Conservation (phyloP, 2,113 vertebrate genomes). For the Speoplatyrhinus poulsoni region DNA sequence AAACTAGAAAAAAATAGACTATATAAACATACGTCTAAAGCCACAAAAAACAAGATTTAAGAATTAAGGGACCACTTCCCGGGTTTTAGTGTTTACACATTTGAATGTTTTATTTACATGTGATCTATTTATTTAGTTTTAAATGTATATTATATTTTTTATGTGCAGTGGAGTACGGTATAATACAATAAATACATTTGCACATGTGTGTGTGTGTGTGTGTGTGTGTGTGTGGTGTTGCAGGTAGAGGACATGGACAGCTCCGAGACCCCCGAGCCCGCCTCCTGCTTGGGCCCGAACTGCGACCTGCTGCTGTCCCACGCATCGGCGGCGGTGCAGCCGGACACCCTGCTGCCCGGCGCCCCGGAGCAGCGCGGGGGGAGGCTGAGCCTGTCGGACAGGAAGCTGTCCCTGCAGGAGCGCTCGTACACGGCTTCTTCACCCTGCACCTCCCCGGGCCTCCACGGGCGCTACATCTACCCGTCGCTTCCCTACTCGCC, state of each 20-base stretch:
- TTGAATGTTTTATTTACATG: too few relatives aligned
- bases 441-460: constrained; percentile 65
- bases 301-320: constrained; percentile 74
- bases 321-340: constrained; percentile 24
- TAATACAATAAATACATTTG: too few relatives aligned
- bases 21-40: too few relatives aligned
- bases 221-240: not conserved
- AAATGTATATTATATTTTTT: too few relatives aligned
- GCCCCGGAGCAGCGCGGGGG: constrained; percentile 67
- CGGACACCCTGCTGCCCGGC: constrained; percentile 59
- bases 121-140: too few relatives aligned
- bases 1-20: too few relatives aligned
- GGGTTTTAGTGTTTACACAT: too few relatives aligned
- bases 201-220: not conserved
- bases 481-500: constrained; percentile 88
- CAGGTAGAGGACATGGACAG: constrained; percentile 78
- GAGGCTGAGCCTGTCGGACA: constrained; percentile 80
- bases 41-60: too few relatives aligned
- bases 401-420: constrained; percentile 93
- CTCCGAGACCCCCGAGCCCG: constrained; percentile 61
- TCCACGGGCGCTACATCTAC: constrained; percentile 84
- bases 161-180: too few relatives aligned
- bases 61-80: too few relatives aligned
- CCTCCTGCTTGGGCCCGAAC: constrained; percentile 46
- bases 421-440: constrained; percentile 74